A percentile compares a stretch with the other conserved stretches of the same genome.
phyloP scores from a whole-genome alignment of 2,797 vertebrate genomes.

The Poliocrania exsul region DNA sequence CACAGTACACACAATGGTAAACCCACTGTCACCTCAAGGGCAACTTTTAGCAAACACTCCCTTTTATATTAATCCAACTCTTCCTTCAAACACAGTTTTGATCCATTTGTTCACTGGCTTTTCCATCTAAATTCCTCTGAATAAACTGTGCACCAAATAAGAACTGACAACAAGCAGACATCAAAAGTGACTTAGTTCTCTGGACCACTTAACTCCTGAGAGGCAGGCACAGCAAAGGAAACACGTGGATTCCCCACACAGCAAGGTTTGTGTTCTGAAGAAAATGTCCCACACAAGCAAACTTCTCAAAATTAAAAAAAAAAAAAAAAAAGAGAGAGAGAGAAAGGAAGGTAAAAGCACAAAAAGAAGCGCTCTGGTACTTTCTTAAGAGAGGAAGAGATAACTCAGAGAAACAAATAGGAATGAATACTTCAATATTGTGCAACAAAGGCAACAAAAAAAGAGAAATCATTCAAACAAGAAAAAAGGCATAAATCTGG shows the following conservation, averaged over 20 bases:
- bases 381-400: background rate
- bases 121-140: conserved; percentile 40
- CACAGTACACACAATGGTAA: background rate
- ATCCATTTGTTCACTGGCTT: background rate
- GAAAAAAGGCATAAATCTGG: background rate
- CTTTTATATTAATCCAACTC: conserved; percentile 27
- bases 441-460: background rate
- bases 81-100: conserved; percentile 23
- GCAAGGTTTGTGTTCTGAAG: background rate
- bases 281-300: background rate
- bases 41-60: background rate
- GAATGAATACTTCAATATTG: background rate
- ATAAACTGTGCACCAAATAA: conserved; percentile 23
- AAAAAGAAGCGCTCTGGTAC: background rate
- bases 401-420: background rate
- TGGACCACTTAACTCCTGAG: background rate
- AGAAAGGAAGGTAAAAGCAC: background rate
- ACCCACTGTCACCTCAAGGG: conserved; percentile 4
- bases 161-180: conserved; percentile 26
- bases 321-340: background rate
- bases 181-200: conserved; percentile 25
- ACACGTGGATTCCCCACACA: background rate
- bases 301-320: background rate
- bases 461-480: background rate
- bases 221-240: background rate